A percentile compares a stretch with the other conserved stretches of the same genome.
phyloP scores from a whole-genome alignment of 2,888 invertebrate species.

The Clepsis dumicolana region DNA sequence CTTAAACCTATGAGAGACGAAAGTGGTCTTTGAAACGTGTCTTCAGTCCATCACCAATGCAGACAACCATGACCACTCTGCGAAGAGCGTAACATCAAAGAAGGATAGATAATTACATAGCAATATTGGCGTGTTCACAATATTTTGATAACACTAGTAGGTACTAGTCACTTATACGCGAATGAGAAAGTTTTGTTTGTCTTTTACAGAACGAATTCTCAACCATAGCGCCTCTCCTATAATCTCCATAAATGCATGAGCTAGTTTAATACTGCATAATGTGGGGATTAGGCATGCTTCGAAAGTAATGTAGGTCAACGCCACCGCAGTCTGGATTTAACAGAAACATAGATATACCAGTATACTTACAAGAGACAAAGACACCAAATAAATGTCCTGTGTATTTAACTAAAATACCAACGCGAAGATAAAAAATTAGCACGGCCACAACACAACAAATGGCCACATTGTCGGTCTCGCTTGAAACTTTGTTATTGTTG shows the following conservation, averaged over 20 bases:
- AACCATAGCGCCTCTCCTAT: not conserved
- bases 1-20: not conserved
- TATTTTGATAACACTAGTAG: too few species aligned
- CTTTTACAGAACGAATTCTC: not conserved
- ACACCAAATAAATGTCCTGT: not conserved
- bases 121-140: too few species aligned
- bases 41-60: not conserved
- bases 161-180: too few species aligned
- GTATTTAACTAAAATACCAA: not conserved
- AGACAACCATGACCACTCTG: not conserved
- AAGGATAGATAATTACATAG: not conserved
- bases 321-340: constrained; percentile 22
- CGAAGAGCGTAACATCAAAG: not conserved
- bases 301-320: constrained; percentile 37
- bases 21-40: constrained; percentile 1
- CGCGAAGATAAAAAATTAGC: not conserved
- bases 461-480: not conserved
- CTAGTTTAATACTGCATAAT: constrained; percentile 16
- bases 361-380: not conserved
- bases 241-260: constrained; percentile 23
- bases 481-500: not conserved
- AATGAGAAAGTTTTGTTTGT: not conserved
- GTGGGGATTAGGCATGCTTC: constrained; percentile 29
- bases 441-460: not conserved
- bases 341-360: constrained; percentile 3